These are phyloP conservation scores for Phortica okadai DNA, from an alignment of 2,888 invertebrate species.

Conservation along the genomic window DNA sequence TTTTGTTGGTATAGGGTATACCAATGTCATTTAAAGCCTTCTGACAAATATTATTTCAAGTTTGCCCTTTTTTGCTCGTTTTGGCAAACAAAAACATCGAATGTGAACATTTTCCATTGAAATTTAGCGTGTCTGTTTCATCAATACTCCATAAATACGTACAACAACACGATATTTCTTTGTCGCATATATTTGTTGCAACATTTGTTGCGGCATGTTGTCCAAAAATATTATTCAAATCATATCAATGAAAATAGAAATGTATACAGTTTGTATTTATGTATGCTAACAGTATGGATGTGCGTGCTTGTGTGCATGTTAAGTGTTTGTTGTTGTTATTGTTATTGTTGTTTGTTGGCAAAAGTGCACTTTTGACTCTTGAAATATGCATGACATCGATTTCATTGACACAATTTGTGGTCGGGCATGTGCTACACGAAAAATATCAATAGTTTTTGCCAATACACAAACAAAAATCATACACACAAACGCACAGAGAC, in stretches of 20 bases:
- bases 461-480: neutral
- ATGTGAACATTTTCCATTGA: too few species aligned
- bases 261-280: neutral
- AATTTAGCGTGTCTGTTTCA: too few species aligned
- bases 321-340: conserved; percentile 1
- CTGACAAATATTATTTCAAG: too few species aligned
- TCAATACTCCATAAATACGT: too few species aligned
- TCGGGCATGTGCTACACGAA: neutral
- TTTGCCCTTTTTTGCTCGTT: too few species aligned
- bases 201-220: neutral
- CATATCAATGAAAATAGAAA: neutral
- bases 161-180: neutral
- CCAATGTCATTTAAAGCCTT: too few species aligned
- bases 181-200: neutral
- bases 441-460: conserved; percentile 25
- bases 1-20: too few species aligned
- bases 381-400: conserved; percentile 33
- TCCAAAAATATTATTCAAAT: neutral
- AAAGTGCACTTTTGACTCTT: conserved; percentile 26
- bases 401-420: conserved; percentile 28
- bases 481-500: neutral
- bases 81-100: too few species aligned
- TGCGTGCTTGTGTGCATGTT: neutral
- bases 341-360: conserved; percentile 19
- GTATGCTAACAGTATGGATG: neutral